Evolutionary conservation across 2,797 vertebrate genomes (phyloP), one percentile per base, ranked within the genome.

Genomic region (Podarcis siculus): DNA sequence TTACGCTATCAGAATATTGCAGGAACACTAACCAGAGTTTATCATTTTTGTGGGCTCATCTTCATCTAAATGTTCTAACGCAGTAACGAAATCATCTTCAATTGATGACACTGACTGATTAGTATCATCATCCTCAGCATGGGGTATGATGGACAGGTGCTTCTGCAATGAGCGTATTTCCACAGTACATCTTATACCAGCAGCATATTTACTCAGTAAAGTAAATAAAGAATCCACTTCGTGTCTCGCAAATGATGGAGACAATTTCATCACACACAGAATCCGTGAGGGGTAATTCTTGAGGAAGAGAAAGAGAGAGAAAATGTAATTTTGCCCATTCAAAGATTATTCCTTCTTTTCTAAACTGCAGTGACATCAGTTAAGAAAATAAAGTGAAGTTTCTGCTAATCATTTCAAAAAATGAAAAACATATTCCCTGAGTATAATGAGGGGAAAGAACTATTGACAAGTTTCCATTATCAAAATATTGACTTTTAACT

Each of bases 11-110:
- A 79, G 30, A 89, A 79, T 17, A 82, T 45, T 45, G 64, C 23
- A 73, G 67, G 79, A 91, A 35, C 85, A 95, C 94, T 91, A 92
- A 97, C 96, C 95, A 80, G 94, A 73, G 89, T 37, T 90, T 89
- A 76, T 89, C 1, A 32, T 89, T 90, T 96, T 96, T 95, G 95
- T 95, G 49, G 96, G 91, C 42, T 98, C 98, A 2, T 99, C 99
- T 91, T 99, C 98, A 94, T 99, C 99, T 78, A 99, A 97, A 92
- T 99, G 98, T 94, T 99, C 99, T 12, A 99, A 97, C 64, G 99
- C 99, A 45, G 99, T 99, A 92, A 99, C 98, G 95, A 99, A 99
- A 96, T 99, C 99, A 91, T 99, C 99, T 91, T 99, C 99, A 42
- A 99, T 99, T 71, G 99, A 99, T 67, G 99, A 99, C 82, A 99